Conservation (phyloP, 2,888 invertebrate genomes). For the Eupithecia insigniata region DNA sequence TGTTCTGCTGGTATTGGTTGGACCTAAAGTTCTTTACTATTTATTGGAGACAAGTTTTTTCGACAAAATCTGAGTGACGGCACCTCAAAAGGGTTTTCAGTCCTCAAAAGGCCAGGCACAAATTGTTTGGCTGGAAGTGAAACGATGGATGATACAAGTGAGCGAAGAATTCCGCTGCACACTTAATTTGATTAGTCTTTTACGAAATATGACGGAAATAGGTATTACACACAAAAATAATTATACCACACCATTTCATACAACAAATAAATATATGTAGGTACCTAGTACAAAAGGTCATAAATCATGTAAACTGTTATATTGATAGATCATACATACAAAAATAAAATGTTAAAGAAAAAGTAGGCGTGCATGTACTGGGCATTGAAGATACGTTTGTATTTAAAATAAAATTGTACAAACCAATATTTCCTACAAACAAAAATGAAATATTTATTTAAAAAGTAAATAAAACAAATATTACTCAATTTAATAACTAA, state of each 20-base stretch:
- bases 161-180: neutral
- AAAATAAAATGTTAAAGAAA: neutral
- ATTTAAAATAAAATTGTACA: slow-evolving; percentile 14
- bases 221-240: neutral
- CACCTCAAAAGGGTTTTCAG: neutral
- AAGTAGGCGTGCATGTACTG: neutral
- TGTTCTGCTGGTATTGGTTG: neutral
- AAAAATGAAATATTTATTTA: neutral
- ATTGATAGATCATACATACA: slow-evolving; percentile 39
- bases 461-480: neutral
- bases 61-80: neutral
- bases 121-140: neutral
- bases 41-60: too few species aligned
- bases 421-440: slow-evolving; percentile 30
- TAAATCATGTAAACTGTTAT: slow-evolving; percentile 11
- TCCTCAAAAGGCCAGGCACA: neutral
- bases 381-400: neutral
- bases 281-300: neutral
- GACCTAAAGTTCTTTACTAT: too few species aligned
- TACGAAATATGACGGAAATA: neutral
- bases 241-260: neutral
- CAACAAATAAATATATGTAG: neutral
- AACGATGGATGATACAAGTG: neutral
- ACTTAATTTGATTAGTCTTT: neutral
- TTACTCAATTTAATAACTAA: too few species aligned